A percentile compares a stretch with the other conserved stretches of the same genome.
Evolutionary conservation across 2,113 vertebrate genomes (phyloP).

Genomic region (Thamnophis sirtalis): DNA sequence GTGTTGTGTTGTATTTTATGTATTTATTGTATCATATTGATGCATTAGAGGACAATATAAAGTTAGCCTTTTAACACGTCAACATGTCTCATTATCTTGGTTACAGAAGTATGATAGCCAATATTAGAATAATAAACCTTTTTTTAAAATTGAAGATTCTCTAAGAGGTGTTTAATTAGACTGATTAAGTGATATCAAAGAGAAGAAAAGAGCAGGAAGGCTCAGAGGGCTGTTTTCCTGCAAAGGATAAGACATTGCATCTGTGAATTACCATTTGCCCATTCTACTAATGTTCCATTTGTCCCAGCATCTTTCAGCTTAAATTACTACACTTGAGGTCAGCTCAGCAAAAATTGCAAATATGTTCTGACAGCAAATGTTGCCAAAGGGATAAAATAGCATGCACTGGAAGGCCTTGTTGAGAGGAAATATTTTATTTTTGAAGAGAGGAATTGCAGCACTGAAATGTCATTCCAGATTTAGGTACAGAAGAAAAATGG

Average conservation of each 20-base stretch:
- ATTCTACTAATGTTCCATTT: neutral
- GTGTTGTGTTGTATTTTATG: neutral
- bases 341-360: neutral
- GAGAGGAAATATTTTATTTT: constrained; percentile 25
- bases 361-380: neutral
- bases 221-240: neutral
- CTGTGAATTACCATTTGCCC: neutral
- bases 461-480: constrained; percentile 25
- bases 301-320: neutral
- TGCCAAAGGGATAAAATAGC: neutral
- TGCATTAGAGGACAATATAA: neutral
- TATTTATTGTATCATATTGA: neutral
- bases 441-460: constrained; percentile 7
- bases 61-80: neutral
- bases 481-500: neutral
- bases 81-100: neutral
- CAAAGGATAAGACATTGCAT: neutral
- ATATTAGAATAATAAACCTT: constrained; percentile 9
- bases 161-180: constrained; percentile 16
- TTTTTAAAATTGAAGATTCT: constrained; percentile 3
- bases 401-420: neutral
- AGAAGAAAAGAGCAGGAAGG: neutral
- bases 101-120: neutral
- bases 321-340: constrained; percentile 11
- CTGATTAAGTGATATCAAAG: constrained; percentile 4